Base-by-base conservation (phyloP, 2,888 invertebrate species). In the Eristalis tenax region DNA sequence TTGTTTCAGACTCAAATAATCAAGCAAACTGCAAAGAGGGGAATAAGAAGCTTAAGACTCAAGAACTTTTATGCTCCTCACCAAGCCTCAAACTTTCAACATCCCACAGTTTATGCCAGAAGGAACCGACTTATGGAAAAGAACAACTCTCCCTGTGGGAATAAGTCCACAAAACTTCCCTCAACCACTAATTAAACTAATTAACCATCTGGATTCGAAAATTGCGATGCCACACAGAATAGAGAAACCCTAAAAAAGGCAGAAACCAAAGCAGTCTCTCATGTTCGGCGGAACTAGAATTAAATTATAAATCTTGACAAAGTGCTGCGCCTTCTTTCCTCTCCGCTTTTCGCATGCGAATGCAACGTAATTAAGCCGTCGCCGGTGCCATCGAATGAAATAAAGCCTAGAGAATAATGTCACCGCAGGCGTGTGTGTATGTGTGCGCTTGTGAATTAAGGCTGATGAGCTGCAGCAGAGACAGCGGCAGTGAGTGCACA, bases 271-370 rank as follows among this genome's bases (percentile, higher is more conserved):
- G 35, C 50, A 28, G 28, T 38, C 6, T 32, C 23, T 32, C 68
- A 22, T 22, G 35, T 57, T 22, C 13, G 57, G 35, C 18, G 69
- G 35, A 56, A 70, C 69, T 56, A 22, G 50, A 70, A 70, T 70
- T 70, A 38, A 57, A 70, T 70, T 70, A 70, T 38, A 70, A 70
- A 22, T 70, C 69, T 70, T 70, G 69, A 57, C 69, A 70, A 70
- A 70, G 57, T 70, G 57, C 28, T 38, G 69, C 35, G 22, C 32
- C 69, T 70, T 70, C 69, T 57, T 57, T 57, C 57, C 57, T 23
- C 18, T 18, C 57, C 15, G 35, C 22, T 57, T 70, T 35, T 57
- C 23, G 57, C 69, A 70, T 57, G 35, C 69, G 18, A 70, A 26
- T 50, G 50, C 50, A 50, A 18, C 50, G n/a, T 50, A 50, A 50